Evolutionary conservation across 2,797 vertebrate genomes (phyloP), one percentile per base, ranked within the genome.

Genomic region (Alca torda): DNA sequence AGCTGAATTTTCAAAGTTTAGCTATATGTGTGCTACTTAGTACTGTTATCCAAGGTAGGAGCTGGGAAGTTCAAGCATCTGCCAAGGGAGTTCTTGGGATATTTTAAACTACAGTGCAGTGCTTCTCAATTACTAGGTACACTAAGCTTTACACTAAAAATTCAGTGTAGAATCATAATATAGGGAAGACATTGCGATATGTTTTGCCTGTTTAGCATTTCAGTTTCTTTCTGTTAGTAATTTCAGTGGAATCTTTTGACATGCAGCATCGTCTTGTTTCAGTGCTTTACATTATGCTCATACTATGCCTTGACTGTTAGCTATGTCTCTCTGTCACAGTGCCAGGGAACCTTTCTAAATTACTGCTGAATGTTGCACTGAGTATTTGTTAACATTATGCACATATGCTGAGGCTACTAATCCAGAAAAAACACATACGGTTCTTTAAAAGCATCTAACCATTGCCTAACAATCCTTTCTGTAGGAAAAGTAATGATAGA

Each of bases 401-500:
- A 78, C 23, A 4, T 43, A 50, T 5, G 23, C 48, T 68, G 51
- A 78, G 30, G 45, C 50, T 75, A 1, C 35, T 86, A 69, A 70
- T 43, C 18, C 25, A 51, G 46, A 82, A 82, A 61, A 89, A 76
- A 18, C 13, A 25, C 43, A 4, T 0, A 0, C 9, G 0, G 15
- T 45, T 79, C 72, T 80, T n/a, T 25, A 59, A 75, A 90, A 24
- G 30, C 14, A 30, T 53, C 60, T 93, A 75, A 95, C 31, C 41
- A 6, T 48, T 82, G 26, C 15, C 45, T 82, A 74, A 61, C 70
- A 43, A 88, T 95, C 67, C 41, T 87, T 81, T 68, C 83, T 89
- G 37, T 83, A 99, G 99, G 99, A 89, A 99, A 99, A 98, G 98
- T 99, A 84, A 97, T 97, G 92, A 98, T 98, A 5, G 99, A 99